Evolutionary conservation across 2,797 vertebrate genomes (phyloP), one percentile per base, ranked within the genome.

Genomic region (Antrozous pallidus): DNA sequence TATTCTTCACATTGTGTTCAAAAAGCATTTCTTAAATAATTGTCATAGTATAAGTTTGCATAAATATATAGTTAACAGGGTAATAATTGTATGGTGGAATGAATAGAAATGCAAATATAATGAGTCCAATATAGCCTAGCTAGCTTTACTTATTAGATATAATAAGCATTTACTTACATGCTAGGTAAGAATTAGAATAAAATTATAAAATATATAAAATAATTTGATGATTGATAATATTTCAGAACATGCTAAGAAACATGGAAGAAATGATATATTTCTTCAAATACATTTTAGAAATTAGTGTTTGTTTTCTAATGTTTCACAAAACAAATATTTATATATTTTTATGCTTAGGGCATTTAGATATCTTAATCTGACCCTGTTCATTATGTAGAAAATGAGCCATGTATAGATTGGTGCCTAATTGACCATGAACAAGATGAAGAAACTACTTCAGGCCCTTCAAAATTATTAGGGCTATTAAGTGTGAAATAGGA

Each of bases 381-480:
- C 54, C 36, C 69, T 96, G 13, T 51, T 93, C 95, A 96, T 96
- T 96, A 92, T 93, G 90, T 49, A 95, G 95, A 97, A 96, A 97
- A 97, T 96, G 90, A 96, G 71, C 65, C 94, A 91, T 97, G 90
- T 78, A 61, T 93, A 71, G 63, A 88, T 92, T 90, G 93, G 74
- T 92, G 70, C 83, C 90, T 97, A 65, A 94, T 36, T 94, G 74
- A 71, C 88, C 90, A 80, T 83, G 74, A 94, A 93, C 45, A 96
- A 96, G 96, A 93, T 96, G 79, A 91, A 93, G 47, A 93, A 93
- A 93, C 33, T 79, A 91, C 65, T 94, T 80, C 5, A 88, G 71
- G 9, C 9, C 17, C 65, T 67, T 94, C 85, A 86, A 95, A 97
- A 96, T 81, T 94, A 88, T 91, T 92, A 92, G 65, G 74, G 54